A percentile compares a stretch with the other conserved stretches of the same genome.
Evolutionary conservation across 2,113 vertebrate species (phyloP).

Genomic region (Cephalopterus ornatus): DNA sequence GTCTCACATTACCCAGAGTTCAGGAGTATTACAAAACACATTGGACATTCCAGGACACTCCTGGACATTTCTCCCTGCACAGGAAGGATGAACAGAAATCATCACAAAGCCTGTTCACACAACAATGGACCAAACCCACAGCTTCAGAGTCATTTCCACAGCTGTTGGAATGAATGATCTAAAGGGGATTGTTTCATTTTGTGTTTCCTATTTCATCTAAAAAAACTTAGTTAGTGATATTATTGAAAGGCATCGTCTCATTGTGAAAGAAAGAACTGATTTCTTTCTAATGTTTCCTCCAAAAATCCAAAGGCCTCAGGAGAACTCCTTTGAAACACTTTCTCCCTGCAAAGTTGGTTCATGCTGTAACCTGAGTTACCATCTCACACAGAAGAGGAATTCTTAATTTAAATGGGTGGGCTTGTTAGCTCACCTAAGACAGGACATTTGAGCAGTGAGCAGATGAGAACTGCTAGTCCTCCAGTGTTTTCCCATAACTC

Average conservation of each 20-base stretch:
- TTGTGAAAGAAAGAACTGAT: background rate
- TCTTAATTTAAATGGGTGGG: background rate
- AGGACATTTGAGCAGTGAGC: background rate
- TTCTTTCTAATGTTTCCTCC: background rate
- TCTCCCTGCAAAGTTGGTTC: background rate
- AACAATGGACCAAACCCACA: background rate
- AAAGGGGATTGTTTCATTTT: background rate
- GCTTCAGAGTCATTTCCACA: background rate
- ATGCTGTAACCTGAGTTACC: background rate
- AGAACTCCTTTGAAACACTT: background rate
- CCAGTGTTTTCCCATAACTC: conserved; percentile 6
- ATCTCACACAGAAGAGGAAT: background rate
- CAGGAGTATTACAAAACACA: background rate
- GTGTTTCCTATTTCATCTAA: background rate
- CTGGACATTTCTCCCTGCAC: background rate
- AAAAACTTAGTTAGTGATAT: background rate
- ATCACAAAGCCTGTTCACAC: background rate
- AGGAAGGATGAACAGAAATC: background rate
- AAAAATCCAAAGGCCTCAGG: background rate
- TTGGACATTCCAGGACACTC: background rate
- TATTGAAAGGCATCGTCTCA: background rate
- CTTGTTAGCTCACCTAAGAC: background rate
- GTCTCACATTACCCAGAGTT: background rate
- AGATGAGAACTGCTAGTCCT: background rate
- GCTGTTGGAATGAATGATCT: background rate